Evolutionary conservation across 2,113 vertebrate species (phyloP).

Genomic region (Corythoichthys haematopterus): DNA sequence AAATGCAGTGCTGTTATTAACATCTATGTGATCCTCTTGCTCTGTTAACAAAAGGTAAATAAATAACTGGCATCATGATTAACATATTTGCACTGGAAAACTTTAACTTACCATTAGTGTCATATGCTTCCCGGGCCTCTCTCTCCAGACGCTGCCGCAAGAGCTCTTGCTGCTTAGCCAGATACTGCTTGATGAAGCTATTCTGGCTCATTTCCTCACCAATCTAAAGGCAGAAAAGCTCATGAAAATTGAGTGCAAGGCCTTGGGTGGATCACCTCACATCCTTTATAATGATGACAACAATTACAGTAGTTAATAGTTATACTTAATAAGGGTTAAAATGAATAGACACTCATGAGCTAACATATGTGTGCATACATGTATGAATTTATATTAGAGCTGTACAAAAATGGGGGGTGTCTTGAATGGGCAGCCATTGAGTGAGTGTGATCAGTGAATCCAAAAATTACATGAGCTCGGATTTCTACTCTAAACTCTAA

Average conservation of each 20-base stretch:
- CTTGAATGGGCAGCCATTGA: too few species aligned
- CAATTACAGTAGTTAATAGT: background rate
- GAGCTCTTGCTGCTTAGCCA: conserved; percentile 89
- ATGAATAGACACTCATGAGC: too few species aligned
- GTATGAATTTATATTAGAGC: too few species aligned
- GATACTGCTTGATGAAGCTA: conserved; percentile 91
- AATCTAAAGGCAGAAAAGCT: conserved; percentile 70
- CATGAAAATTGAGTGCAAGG: conserved; percentile 10
- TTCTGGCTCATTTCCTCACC: conserved; percentile 94
- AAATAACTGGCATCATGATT: background rate
- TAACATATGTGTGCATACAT: too few species aligned
- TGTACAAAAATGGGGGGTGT: too few species aligned
- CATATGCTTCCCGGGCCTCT: conserved; percentile 83
- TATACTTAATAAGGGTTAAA: too few species aligned
- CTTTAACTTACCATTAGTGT: conserved; percentile 75
- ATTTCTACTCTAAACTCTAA: too few species aligned
- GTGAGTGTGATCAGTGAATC: too few species aligned
- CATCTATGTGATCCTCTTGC: conserved; percentile 60
- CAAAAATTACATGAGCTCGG: too few species aligned
- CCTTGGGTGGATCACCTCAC: background rate
- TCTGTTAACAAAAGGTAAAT: conserved; percentile 55
- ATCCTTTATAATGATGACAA: background rate
- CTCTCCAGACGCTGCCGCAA: conserved; percentile 83
- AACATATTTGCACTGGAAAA: background rate
- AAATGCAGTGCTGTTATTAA: conserved; percentile 61